Evolutionary conservation across 2,888 invertebrate genomes (phyloP).

Genomic region (Drosophila cognata): DNA sequence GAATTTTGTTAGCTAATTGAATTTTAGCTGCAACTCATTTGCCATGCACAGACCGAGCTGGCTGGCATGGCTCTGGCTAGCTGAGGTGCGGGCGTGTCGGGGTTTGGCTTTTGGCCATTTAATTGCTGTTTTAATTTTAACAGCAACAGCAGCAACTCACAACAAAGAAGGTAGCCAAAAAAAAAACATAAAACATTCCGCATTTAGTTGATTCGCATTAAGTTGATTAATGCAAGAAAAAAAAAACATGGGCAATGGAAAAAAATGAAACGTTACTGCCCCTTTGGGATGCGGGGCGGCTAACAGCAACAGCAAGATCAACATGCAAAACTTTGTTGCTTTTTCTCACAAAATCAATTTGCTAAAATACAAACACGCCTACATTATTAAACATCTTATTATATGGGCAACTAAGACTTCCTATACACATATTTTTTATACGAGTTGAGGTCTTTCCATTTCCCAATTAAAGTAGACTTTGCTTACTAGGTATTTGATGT

Average conservation of each 20-base stretch:
- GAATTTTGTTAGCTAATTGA: slow-evolving; percentile 80
- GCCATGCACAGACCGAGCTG: slow-evolving; percentile 63
- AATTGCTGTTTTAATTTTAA: slow-evolving; percentile 78
- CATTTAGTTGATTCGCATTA: slow-evolving; percentile 70
- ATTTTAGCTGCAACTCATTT: slow-evolving; percentile 81
- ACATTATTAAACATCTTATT: not conserved
- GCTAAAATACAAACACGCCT: slow-evolving; percentile 1
- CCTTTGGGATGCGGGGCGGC: slow-evolving; percentile 6
- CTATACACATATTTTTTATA: not conserved
- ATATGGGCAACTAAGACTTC: not conserved
- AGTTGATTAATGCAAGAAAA: slow-evolving; percentile 71
- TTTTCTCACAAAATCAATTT: slow-evolving; percentile 17
- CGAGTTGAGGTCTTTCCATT: not conserved
- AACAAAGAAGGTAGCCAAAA: slow-evolving; percentile 35
- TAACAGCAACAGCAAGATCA: slow-evolving; percentile 18
- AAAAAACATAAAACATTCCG: slow-evolving; percentile 39
- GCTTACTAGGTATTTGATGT: not conserved
- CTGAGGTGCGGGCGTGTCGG: slow-evolving; percentile 21
- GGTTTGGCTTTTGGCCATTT: slow-evolving; percentile 78
- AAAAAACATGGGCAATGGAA: slow-evolving; percentile 52
- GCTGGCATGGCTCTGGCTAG: not conserved
- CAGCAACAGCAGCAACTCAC: slow-evolving; percentile 33
- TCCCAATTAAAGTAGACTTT: not conserved
- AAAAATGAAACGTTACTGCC: slow-evolving; percentile 10
- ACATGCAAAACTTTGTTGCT: slow-evolving; percentile 24